phyloP scores from a whole-genome alignment of 2,113 vertebrate genomes.

The Rhipidura dahli region DNA sequence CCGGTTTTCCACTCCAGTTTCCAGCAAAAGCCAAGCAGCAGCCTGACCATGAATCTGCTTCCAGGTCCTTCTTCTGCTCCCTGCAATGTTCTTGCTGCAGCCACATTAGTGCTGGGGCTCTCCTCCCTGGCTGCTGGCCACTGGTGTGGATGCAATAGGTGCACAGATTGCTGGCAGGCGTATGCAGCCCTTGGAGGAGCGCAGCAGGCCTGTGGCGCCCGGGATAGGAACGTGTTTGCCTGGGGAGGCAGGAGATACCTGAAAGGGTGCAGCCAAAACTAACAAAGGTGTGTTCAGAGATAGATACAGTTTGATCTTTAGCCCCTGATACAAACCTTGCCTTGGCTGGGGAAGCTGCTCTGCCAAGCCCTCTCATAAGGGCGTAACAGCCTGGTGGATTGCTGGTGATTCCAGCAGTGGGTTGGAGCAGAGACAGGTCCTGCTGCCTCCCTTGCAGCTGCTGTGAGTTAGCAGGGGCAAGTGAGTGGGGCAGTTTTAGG shows the following conservation, averaged over 20 bases:
- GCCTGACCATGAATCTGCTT: neutral
- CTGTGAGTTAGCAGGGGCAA: neutral
- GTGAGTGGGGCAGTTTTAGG: neutral
- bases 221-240: neutral
- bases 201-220: neutral
- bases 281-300: conserved; percentile 59
- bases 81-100: neutral
- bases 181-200: neutral
- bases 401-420: neutral
- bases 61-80: conserved; percentile 1
- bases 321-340: neutral
- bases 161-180: neutral
- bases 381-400: neutral
- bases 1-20: conserved; percentile 22
- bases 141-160: neutral
- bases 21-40: neutral
- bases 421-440: neutral
- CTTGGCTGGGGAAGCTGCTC: neutral
- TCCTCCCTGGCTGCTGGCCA: neutral
- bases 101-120: neutral
- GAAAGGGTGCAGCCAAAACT: conserved; percentile 56
- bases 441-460: neutral
- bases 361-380: neutral
- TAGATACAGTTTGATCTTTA: conserved; percentile 46
- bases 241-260: conserved; percentile 46